Base-by-base conservation (phyloP, 2,888 invertebrate species). In the Scaptomyza caliginosa region DNA sequence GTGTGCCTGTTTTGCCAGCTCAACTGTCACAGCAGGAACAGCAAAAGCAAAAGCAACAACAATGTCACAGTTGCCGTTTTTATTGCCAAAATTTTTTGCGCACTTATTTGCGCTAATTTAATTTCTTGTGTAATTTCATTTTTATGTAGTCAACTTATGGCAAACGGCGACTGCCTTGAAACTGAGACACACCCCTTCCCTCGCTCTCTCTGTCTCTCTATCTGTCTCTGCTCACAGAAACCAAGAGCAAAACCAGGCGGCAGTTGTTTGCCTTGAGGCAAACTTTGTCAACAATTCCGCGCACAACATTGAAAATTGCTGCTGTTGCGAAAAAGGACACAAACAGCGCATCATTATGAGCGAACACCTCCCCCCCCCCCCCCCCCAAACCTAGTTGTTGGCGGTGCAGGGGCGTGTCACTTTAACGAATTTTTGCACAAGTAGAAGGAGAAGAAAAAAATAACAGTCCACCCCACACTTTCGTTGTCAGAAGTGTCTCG, bases 251-350 rank as follows among this genome's bases (percentile, higher is more conserved):
- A n/a, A 13, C 34, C 49, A 49, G 58, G 36, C 34, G 67, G 57
- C 58, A 58, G 69, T 72, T 80, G 68, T 80, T 82, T 80, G 82
- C 86, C 78, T 83, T 80, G 86, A 84, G 84, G 86, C 77, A 52
- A 86, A 83, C 86, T 83, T 86, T 83, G 85, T 86, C 83, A 83
- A 83, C 83, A 84, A 71, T 80, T 86, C 74, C 86, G 84, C 81
- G 74, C 72, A 77, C 84, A 84, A 63, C 82, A 83, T 75, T 86
- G 85, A 75, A 79, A 77, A 84, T 65, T 68, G 84, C 78, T 77
- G 75, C 67, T 75, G 69, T 74, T 77, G 81, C 81, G 63, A 82
- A 81, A 74, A 67, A 67, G 59, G 58, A 60, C 63, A 68, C 43
- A 74, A 62, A 42, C 71, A 52, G 50, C 56, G 56, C 86, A 74